A percentile compares a stretch with the other conserved stretches of the same genome.
These are phyloP conservation scores for Callospermophilus lateralis DNA, from an alignment of 2,113 vertebrate species.

Conservation along the genomic window DNA sequence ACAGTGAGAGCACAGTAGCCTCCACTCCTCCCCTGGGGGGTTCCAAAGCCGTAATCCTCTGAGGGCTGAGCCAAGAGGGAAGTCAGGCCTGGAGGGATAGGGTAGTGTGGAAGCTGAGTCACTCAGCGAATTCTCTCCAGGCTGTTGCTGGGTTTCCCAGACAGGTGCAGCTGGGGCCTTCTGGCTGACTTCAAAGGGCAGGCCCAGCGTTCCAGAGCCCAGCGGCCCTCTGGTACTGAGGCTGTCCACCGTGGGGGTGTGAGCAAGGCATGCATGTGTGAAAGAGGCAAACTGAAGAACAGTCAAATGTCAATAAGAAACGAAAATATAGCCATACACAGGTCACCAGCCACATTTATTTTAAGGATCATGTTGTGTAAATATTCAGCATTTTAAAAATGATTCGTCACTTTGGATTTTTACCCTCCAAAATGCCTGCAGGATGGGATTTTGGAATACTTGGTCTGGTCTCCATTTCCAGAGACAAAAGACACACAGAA, in stretches of 20 bases:
- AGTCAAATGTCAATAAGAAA: background rate
- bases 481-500: background rate
- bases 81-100: too few relatives aligned
- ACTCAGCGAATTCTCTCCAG: background rate
- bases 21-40: background rate
- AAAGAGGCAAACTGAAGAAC: background rate
- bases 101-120: background rate
- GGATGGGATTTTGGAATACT: background rate
- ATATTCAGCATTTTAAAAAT: background rate
- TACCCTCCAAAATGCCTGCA: background rate
- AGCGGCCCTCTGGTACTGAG: background rate
- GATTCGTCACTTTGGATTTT: background rate
- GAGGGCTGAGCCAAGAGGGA: background rate
- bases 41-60: background rate
- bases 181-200: background rate
- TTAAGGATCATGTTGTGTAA: background rate
- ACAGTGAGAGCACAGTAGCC: fast-evolving
- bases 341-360: background rate
- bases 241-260: background rate
- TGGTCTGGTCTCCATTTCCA: background rate
- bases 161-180: fast-evolving
- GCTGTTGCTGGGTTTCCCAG: background rate
- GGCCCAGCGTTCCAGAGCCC: too few relatives aligned
- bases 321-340: background rate
- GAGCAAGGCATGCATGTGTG: background rate